These are phyloP conservation scores for Taxidea taxus DNA, from an alignment of 2,113 vertebrate genomes.

Conservation along the genomic window DNA sequence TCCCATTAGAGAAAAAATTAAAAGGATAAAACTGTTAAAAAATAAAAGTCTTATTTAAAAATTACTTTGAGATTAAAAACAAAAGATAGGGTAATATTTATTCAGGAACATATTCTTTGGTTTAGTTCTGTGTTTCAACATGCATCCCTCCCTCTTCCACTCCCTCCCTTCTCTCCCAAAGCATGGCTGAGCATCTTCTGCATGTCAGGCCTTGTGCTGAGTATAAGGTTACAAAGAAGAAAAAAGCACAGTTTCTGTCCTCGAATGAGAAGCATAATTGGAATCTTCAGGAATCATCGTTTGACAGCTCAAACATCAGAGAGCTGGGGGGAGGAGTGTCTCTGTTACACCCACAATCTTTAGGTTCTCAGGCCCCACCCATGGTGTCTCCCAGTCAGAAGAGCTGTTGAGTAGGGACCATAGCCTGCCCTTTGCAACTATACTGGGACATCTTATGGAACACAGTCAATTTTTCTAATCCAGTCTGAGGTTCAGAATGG, in stretches of 20 bases:
- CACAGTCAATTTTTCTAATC: neutral
- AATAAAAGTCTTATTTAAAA: neutral
- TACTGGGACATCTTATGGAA: neutral
- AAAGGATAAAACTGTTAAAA: neutral
- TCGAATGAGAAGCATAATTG: neutral
- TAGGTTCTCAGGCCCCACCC: neutral
- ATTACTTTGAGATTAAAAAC: neutral
- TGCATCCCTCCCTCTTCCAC: neutral
- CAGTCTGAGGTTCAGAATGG: neutral
- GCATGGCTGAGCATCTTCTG: neutral
- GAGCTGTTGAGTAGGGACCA: neutral
- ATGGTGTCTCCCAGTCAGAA: neutral
- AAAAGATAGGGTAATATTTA: neutral
- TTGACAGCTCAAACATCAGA: neutral
- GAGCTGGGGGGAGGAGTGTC: neutral
- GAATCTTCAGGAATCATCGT: conserved; percentile 4
- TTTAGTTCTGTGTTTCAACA: neutral
- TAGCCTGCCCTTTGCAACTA: neutral
- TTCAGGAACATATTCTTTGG: neutral
- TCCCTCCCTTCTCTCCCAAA: neutral
- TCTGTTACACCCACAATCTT: neutral
- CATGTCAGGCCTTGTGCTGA: neutral
- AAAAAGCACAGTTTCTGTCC: neutral
- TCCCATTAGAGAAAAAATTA: neutral
- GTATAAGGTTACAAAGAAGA: conserved; percentile 30